Evolutionary conservation across 2,113 vertebrate genomes (phyloP).

Genomic region (Triplophysa dalaica): DNA sequence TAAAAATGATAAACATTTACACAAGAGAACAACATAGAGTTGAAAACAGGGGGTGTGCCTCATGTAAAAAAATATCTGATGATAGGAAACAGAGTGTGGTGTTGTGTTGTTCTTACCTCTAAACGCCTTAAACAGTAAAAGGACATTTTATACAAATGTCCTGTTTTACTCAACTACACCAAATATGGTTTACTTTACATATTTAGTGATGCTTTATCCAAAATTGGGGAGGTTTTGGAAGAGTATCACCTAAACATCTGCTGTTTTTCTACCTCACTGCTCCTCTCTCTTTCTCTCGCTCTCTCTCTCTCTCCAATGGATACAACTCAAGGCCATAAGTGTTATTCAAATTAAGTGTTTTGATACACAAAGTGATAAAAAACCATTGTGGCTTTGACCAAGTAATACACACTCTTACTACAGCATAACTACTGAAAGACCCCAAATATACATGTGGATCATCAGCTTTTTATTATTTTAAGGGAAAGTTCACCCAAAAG

Average conservation of each 20-base stretch:
- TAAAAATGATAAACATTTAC: slow-evolving; percentile 43
- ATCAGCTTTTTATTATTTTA: not conserved
- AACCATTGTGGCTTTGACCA: not conserved
- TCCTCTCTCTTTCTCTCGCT: not conserved
- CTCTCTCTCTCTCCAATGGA: not conserved
- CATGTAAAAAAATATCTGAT: not conserved
- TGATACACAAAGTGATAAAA: not conserved
- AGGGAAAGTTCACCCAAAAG: no score
- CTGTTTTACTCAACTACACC: not conserved
- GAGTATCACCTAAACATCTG: not conserved
- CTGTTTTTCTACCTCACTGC: no score
- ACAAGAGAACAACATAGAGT: not conserved
- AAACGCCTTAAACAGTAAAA: not conserved
- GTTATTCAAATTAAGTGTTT: slow-evolving; percentile 14
- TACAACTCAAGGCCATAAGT: not conserved
- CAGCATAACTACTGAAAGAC: not conserved
- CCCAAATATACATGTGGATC: not conserved
- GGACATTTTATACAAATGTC: not conserved
- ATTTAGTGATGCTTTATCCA: not conserved
- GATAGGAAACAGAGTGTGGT: slow-evolving; percentile 34
- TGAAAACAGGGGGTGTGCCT: slow-evolving; percentile 20
- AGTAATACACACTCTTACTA: slow-evolving; percentile 16
- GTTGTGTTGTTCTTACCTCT: not conserved
- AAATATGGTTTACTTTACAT: not conserved
- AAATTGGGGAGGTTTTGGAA: not conserved